Evolutionary conservation across 2,888 invertebrate species (phyloP), one percentile per base, ranked within the genome.

Genomic region (Artemia sinica): DNA sequence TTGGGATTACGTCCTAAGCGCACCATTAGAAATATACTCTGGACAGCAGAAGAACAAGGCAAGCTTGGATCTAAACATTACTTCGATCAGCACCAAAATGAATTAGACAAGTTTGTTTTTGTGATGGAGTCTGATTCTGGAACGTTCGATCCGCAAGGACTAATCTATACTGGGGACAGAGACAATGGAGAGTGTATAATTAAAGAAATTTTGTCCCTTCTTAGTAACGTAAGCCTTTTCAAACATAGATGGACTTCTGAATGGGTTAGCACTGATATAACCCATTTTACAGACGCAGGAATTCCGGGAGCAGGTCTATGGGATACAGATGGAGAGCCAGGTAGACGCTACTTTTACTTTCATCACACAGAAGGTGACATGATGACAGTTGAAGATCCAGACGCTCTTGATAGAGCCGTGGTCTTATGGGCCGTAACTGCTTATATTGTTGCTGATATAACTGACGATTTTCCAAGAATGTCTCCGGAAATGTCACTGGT

Each of bases 81-180:
- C 75, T 81, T 83, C 72, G 75, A 82, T 68, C 76, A 76, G 6
- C 87, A 89, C 74, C 78, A 79, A 73, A 75, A 80, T 67, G 82
- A 84, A 72, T 77, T 81, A 52, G 76, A 82, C 5, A 84, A 87
- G 72, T 84, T 87, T 70, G 85, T 85, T 75, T 83, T 88, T 67
- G 84, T 88, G 1, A 86, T 90, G 84, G 90, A 91, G 78, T 88
- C 89, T 0, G 90, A 91, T 76, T 82, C 82, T 74, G 91, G 91
- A 7, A 88, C 88, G 2, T 91, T 90, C 75, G 82, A 81, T 14
- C 89, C 89, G 0, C 75, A 81, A 8, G 90, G 89, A 12, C 78
- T 90, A 9, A 80, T 79, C 68, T 86, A 86, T 73, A 79, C 81
- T 14, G 88, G 87, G 65, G 82, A 79, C 51, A 75, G 80, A 65